Base-by-base conservation (phyloP, 2,797 vertebrate species). In the Enteromius fasciolatus region DNA sequence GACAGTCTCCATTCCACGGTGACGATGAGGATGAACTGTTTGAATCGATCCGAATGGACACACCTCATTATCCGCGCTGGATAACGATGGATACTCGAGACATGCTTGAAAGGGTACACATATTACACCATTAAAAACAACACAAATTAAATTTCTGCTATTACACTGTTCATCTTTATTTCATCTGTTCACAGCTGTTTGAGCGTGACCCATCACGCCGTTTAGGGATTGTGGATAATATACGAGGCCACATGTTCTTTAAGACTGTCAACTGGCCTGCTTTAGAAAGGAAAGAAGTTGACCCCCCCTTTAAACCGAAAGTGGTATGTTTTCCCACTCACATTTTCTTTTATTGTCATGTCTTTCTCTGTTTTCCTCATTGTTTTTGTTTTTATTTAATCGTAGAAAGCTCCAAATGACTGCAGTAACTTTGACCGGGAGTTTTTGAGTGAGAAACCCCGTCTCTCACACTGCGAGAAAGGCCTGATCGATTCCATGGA, bases 401-500 rank as follows among this genome's bases (percentile, higher is more conserved):
- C 84, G 4, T 94, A 99, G 98, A 99, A 97, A 94, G 93, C 97
- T 48, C 82, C 95, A 0, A 96, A 95, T 5, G 98, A 99, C 89
- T 99, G 96, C 92, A 98, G 91, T 93, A 99, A 99, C 94, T 99
- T 99, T 7, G 98, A 99, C 91, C 94, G 96, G 20, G 98, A 99
- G 89, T 99, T 99, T 90, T 95, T 99, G 83, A 97, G 93, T 0
- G 98, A 99, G 94, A 99, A 99, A 90, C 95, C 98, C 0, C 96
- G 96, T 41, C 86, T 99, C 41, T 99, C 98, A 20, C 93, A 95
- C 93, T 96, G 96, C 0, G 98, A 99, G 84, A 99, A 99, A 94
- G 96, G 96, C 91, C 94, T 99, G 89, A 98, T 99, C 0, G 98
- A 99, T 86, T 99, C 98, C 89, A 99, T 99, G 96, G 98, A 99